Conservation (phyloP, 2,888 invertebrate genomes). For the Lasioglossum morio region DNA sequence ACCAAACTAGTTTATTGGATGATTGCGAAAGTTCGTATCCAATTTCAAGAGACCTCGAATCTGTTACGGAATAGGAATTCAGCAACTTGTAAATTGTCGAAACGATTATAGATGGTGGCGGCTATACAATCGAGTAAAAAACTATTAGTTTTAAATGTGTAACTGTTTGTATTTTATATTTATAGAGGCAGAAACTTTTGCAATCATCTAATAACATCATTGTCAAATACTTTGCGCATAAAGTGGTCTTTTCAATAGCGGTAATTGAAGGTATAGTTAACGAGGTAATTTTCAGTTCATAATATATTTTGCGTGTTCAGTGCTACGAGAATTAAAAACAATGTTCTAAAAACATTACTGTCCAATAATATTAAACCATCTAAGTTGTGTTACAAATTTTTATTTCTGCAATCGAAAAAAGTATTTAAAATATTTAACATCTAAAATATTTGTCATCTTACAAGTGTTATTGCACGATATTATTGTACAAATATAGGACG, state of each 20-base stretch:
- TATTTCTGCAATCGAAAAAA: background rate
- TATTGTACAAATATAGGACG: background rate
- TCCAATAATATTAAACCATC: background rate
- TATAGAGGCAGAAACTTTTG: background rate
- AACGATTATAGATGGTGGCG: background rate
- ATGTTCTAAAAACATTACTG: background rate
- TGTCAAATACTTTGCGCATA: background rate
- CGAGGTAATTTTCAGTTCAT: background rate
- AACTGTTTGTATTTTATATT: background rate
- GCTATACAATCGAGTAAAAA: background rate
- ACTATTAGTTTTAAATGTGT: background rate
- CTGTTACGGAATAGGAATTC: background rate
- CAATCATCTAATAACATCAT: background rate
- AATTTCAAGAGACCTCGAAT: background rate
- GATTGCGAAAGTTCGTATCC: background rate
- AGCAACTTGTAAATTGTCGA: background rate
- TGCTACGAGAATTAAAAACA: background rate
- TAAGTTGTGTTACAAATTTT: background rate
- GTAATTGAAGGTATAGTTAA: background rate
- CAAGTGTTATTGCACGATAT: background rate
- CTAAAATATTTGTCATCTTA: background rate
- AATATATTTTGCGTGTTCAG: background rate
- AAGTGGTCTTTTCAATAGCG: background rate
- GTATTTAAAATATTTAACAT: background rate
- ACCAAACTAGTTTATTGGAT: background rate